Evolutionary conservation across 2,113 vertebrate genomes (phyloP), one percentile per base, ranked within the genome.

Genomic region (Gallinago undulata): DNA sequence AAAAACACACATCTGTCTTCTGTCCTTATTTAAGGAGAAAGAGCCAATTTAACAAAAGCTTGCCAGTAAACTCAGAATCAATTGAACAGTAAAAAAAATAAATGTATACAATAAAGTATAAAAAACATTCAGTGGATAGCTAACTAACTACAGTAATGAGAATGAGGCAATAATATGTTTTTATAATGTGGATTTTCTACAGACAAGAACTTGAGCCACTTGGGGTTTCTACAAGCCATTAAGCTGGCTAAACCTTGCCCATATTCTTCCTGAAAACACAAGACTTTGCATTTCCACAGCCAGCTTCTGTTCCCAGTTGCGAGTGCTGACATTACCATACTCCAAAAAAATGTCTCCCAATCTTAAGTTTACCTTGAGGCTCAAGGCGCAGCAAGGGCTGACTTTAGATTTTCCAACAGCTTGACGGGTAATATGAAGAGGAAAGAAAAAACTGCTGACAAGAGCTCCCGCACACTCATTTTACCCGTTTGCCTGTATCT

Each of bases 81-180:
- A 17, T 6, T 18, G 27, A 84, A 11, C 13, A 45, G 21, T 81
- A 84, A 43, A 13, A 33, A 30, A 4, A 53, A 84, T 83, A 43
- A 11, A 33, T 15, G 51, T 17, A 55, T 28, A 66, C 9, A 62
- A 48, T 69, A 13, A 17, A 22, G 15, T 2, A 27, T 16, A 21
- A 51, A n/a, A n/a, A 4, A 13, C 3, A 1, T 63, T 51, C 67
- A 21, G 7, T 15, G 39, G 25, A 39, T 17, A 51, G 33, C 56
- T 37, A 41, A 24, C 47, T 63, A 50, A 22, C 51, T 56, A 45
- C 68, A 60, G 33, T 22, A 84, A 82, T 3, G 22, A 83, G 47
- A 59, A 64, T 16, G 31, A 0, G 0, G 24, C 2, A 3, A 77
- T 33, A 68, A 31, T 3, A 17, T 1, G 5, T 24, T 72, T 56